Base-by-base conservation (phyloP, 2,888 invertebrate species). In the Netelia inedita region DNA sequence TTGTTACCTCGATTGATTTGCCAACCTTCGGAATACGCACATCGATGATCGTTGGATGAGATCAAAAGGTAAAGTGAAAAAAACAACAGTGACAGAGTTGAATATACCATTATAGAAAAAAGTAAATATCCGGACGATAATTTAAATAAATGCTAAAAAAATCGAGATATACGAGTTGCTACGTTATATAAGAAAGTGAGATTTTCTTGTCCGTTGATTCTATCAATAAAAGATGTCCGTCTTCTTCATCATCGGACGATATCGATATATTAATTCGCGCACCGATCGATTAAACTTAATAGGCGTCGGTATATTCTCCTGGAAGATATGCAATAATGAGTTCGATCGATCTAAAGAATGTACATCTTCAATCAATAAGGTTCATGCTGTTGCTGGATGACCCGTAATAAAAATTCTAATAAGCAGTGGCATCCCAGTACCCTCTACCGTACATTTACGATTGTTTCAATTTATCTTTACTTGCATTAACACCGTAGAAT, bases 21-120 rank as follows among this genome's bases (percentile, higher is more conserved):
- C 46, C 10, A 46, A 46, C 1, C 46, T 35, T 6, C 35, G 6
- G 35, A 35, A 35, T 35, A 35, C 46, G 14, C 46, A 46, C 46
- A 46, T 46, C 14, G 46, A 46, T 46, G 46, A 46, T 16, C 55
- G 55, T 55, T 55, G 55, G 55, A 55, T 55, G 55, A 55, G 55
- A 16, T 16, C 11, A 16, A 55, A 55, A 55, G 55, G 55, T 55
- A 55, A 55, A 55, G 55, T 55, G 55, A 2, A 55, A 55, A n/a
- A 55, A 55, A 55, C 9, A 55, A 55, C n/a, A 16, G n/a, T 19
- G n/a, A 55, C 55, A 19, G 0, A 55, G n/a, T 55, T 16, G n/a
- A 55, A 55, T n/a, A 16, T n/a, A 55, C 9, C 2, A 9, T 55
- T 16, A 55, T 19, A 55, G 19, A 16, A 55, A 55, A 55, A 19